Conservation (phyloP, 1,140 invertebrate genomes). For the Panulirus ornatus region DNA sequence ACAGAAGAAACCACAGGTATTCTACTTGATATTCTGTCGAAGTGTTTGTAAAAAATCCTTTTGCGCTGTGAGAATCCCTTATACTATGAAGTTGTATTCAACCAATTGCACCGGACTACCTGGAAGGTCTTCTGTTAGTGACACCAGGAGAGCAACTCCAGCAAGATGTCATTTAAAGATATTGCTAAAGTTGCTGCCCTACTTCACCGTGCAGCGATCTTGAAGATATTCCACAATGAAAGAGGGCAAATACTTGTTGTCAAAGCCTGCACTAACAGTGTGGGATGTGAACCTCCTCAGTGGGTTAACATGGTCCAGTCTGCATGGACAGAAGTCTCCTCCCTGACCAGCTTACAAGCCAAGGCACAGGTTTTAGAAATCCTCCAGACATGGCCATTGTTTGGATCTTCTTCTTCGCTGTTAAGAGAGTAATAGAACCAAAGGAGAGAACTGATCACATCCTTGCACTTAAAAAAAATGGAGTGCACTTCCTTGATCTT, state of each 20-base stretch:
- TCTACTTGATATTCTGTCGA: constrained; percentile 98
- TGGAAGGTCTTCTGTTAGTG: constrained; percentile 94
- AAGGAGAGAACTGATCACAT: constrained; percentile 88
- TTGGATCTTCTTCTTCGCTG: constrained; percentile 97
- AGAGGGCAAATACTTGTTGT: constrained; percentile 93
- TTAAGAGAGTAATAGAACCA: constrained; percentile 87
- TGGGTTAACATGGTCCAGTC: constrained; percentile 93
- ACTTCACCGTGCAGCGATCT: constrained; percentile 94
- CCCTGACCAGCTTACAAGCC: constrained; percentile 81
- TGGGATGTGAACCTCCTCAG: constrained; percentile 90
- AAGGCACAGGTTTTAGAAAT: constrained; percentile 83
- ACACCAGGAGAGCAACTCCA: constrained; percentile 88
- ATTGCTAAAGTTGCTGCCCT: constrained; percentile 93
- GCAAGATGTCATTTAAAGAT: constrained; percentile 89
- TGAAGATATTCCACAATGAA: constrained; percentile 88
- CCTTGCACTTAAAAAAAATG: constrained; percentile 93
- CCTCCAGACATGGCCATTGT: constrained; percentile 95
- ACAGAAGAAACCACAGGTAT: constrained; percentile 93
- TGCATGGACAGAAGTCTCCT: constrained; percentile 85
- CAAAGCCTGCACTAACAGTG: constrained; percentile 91
- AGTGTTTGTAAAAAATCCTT: constrained; percentile 98
- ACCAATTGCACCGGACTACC: constrained; percentile 97
- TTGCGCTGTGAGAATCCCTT: constrained; percentile 91
- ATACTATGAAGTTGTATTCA: constrained; percentile 97
- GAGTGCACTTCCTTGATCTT: constrained; percentile 95